Base-by-base conservation (phyloP, 2,113 vertebrate species). In the Monopterus albus region DNA sequence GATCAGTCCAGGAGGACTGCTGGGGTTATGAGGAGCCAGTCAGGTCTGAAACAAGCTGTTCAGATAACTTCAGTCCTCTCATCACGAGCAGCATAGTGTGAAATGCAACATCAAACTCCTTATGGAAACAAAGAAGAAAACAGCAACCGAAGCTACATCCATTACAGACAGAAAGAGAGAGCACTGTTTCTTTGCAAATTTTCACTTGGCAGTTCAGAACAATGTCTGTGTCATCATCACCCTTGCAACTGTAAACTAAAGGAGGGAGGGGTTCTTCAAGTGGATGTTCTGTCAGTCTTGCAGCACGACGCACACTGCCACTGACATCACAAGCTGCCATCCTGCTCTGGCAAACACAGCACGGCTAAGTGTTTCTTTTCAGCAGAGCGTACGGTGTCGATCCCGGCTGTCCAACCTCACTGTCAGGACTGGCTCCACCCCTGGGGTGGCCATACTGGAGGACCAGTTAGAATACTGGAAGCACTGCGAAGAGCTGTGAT, bases 401-500 rank as follows among this genome's bases (percentile, higher is more conserved):
- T 91, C 89, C 49, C 89, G 85, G 85, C 88, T 92, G 86, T 92
- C 89, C 94, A 98, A 90, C 91, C 97, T 95, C 94, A 98, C 97
- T 84, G 96, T 98, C 95, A 98, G 94, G 57, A 96, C 96, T 68
- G 96, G 95, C 87, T 97, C 96, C 90, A 96, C 95, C 63, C 95
- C 96, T 79, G 96, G 90, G 81, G 90, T 51, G 66, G 91, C 89
- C 91, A 90, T 88, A 69, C 93, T 92, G 59, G 91, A 87, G 5
- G 92, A 90, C 94, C 95, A 95, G 94, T 92, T 95, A 91, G 95
- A 93, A 91, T 96, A 97, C 91, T 96, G 97, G 91, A 96, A 96
- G 87, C 95, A 96, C 95, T 98, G 96, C 91, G 97, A 98, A 91
- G 95, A 96, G 90, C 95, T 96, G 96, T 98, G 96, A 94, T 98